Evolutionary conservation across 2,113 vertebrate species (phyloP).

Genomic region (Vulpes lagopus): DNA sequence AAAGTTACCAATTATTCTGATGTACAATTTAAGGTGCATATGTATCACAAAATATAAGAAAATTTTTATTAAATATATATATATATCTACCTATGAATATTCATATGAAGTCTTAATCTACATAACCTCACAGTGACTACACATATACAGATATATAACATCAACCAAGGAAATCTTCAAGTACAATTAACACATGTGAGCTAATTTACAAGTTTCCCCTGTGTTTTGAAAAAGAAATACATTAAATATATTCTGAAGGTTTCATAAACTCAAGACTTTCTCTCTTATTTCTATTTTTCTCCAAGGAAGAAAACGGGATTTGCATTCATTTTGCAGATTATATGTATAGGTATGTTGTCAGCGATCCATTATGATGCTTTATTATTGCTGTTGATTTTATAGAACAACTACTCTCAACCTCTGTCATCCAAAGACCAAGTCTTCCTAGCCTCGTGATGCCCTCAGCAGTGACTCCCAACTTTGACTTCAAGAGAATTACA

Average conservation of each 20-base stretch:
- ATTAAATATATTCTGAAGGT: background rate
- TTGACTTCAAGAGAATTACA: background rate
- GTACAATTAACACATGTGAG: background rate
- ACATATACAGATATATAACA: background rate
- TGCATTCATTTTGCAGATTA: background rate
- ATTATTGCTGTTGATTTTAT: background rate
- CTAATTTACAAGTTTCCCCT: background rate
- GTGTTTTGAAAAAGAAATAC: background rate
- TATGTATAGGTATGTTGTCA: background rate
- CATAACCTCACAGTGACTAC: background rate
- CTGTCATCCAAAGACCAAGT: background rate
- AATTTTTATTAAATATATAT: background rate
- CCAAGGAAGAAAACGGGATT: accelerated
- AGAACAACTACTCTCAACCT: background rate
- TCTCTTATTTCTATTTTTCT: background rate
- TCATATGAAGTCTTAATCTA: background rate
- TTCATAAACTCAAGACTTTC: background rate
- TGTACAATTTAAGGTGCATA: background rate
- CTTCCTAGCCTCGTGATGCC: accelerated
- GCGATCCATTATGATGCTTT: background rate
- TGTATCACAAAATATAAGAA: background rate
- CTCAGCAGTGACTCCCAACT: background rate
- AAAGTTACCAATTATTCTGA: background rate
- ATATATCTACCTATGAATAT: background rate
- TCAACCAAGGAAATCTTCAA: background rate